A percentile compares a stretch with the other conserved stretches of the same genome.
These are phyloP conservation scores for Melanotaenia parkinsoni DNA, from an alignment of 2,797 vertebrate genomes.

Conservation along the genomic window DNA sequence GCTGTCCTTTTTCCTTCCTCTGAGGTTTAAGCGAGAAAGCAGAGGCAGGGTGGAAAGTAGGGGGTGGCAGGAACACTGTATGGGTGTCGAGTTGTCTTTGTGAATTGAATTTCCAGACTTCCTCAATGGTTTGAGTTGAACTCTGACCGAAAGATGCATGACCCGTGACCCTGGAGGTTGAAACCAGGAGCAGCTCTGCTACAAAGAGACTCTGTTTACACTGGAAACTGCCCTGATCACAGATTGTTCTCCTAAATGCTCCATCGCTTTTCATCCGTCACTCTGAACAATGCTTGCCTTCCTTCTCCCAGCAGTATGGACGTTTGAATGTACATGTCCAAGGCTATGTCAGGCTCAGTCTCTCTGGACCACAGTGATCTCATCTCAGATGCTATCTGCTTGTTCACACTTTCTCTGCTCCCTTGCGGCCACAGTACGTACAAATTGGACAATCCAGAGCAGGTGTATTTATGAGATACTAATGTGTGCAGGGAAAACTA, in stretches of 20 bases:
- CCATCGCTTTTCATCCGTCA: conserved; percentile 22
- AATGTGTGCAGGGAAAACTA: conserved; percentile 7
- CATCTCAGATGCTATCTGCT: conserved; percentile 62
- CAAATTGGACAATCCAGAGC: conserved; percentile 72
- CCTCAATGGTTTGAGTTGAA: conserved; percentile 38
- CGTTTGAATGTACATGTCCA: conserved; percentile 3
- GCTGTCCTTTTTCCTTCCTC: background rate
- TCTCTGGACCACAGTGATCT: conserved; percentile 42
- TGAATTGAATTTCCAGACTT: conserved; percentile 62
- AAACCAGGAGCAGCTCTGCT: conserved; percentile 20
- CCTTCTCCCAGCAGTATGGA: conserved; percentile 23
- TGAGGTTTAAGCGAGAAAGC: conserved; percentile 53
- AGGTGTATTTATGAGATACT: conserved; percentile 55
- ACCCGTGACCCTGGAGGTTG: conserved; percentile 39
- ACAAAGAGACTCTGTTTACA: conserved; percentile 58
- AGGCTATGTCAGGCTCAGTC: background rate
- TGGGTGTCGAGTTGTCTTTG: conserved; percentile 25
- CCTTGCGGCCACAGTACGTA: conserved; percentile 39
- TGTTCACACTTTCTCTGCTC: conserved; percentile 61
- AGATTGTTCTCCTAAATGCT: conserved; percentile 20
- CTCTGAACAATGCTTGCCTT: conserved; percentile 35
- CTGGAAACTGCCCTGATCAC: conserved; percentile 19
- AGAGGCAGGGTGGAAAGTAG: conserved; percentile 32
- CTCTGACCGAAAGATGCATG: conserved; percentile 39
- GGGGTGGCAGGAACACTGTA: conserved; percentile 7